Evolutionary conservation across 2,113 vertebrate genomes (phyloP), one percentile per base, ranked within the genome.

Genomic region (Carlito syrichta): DNA sequence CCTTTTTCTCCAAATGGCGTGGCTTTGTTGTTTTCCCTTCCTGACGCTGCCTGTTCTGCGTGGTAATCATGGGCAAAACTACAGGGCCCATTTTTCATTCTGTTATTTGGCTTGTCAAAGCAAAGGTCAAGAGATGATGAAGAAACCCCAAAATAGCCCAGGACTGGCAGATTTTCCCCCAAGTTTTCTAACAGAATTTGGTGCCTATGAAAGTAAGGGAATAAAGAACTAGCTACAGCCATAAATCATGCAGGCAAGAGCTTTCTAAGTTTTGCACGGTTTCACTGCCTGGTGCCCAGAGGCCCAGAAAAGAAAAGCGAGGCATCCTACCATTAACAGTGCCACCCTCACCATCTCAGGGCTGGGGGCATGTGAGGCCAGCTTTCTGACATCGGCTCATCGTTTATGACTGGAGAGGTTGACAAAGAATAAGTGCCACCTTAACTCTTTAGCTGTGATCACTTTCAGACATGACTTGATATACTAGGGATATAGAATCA

Each of bases 71-170:
- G 78, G 96, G 74, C 95, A 97, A 95, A 50, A 86, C 93, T 38
- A 90, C 85, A 89, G 16, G 92, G 68, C 60, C 77, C 95, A 94
- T 97, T 98, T 98, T 88, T 98, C 81, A 93, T 97, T 97, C 96
- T 96, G 73, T 60, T 98, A 98, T 98, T 96, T 98, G 87, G 86
- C 85, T 98, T 98, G 96, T 98, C 94, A 97, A 96, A 93, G 96
- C 77, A 97, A 98, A 97, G 91, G 97, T 98, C 91, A 98, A 95
- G 93, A 97, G 84, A 83, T 97, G 98, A 98, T 98, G 95, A 95
- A 98, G 96, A 98, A 98, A 98, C 91, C 60, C 45, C 68, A 86
- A 98, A 98, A 97, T 95, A 96, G 98, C 96, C 96, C 48, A 50
- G 45, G 97, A 98, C 92, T 97, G 93, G 95, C 74, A 96, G 91